Percentiles rank a stretch among this genome's conserved stretches.
These are phyloP conservation scores for Hypsopygia costalis DNA, from an alignment of 2,888 invertebrate species.

Conservation along the genomic window DNA sequence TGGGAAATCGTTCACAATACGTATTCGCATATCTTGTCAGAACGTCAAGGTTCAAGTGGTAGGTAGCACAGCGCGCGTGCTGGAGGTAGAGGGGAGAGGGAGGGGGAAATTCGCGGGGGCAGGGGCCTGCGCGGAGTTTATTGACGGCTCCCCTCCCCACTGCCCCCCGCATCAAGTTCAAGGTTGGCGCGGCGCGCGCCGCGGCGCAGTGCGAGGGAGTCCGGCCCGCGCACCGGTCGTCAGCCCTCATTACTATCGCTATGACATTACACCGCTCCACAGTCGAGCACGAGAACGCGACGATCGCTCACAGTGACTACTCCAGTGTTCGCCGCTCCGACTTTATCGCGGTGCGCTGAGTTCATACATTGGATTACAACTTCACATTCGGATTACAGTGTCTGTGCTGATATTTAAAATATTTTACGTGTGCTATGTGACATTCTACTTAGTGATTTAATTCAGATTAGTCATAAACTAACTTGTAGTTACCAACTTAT, in stretches of 20 bases:
- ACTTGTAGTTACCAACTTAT: constrained; percentile 64
- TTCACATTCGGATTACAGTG: constrained; percentile 70
- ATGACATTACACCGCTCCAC: constrained; percentile 59
- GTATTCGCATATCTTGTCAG: constrained; percentile 41
- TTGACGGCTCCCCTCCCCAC: constrained; percentile 72
- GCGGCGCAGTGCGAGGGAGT: constrained; percentile 80
- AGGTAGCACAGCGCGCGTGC: constrained; percentile 36
- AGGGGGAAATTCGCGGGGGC: constrained; percentile 52
- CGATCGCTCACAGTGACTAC: constrained; percentile 48
- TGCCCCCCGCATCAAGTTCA: constrained; percentile 79
- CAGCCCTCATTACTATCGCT: constrained; percentile 70
- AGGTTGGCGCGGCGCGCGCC: constrained; percentile 82
- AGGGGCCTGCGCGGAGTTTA: constrained; percentile 75
- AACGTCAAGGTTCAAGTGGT: constrained; percentile 39
- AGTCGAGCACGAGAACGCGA: constrained; percentile 63
- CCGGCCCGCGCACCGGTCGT: constrained; percentile 80
- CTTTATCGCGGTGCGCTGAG: constrained; percentile 43
- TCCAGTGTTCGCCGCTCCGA: constrained; percentile 42
- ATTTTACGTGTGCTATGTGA: constrained; percentile 55
- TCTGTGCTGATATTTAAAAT: constrained; percentile 41
- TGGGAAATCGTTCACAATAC: constrained; percentile 18
- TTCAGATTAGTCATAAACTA: constrained; percentile 46
- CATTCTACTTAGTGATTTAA: constrained; percentile 46
- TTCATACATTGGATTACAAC: constrained; percentile 54
- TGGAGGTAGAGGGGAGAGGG: constrained; percentile 27